Conservation (phyloP, 2,113 vertebrate genomes). For the Embiotoca jacksoni region DNA sequence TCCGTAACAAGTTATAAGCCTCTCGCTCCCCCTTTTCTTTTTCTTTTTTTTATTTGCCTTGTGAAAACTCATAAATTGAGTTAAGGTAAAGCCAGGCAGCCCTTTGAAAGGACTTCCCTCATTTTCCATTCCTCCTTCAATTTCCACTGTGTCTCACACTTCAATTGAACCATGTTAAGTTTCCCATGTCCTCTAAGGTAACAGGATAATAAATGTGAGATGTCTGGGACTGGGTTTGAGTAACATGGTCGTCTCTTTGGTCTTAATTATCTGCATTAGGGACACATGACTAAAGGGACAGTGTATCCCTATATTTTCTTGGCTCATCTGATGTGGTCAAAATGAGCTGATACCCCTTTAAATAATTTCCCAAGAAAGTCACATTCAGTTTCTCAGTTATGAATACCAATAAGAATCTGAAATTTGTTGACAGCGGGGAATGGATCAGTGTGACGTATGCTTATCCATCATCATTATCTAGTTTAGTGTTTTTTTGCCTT, state of each 20-base stretch:
- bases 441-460: conserved; percentile 37
- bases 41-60: neutral
- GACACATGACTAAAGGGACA: conserved; percentile 12
- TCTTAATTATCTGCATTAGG: conserved; percentile 31
- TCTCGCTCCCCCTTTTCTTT: neutral
- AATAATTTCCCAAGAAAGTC: conserved; percentile 34
- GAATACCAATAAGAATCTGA: conserved; percentile 37
- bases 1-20: conserved; percentile 9
- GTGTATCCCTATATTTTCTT: conserved; percentile 28
- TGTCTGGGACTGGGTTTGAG: conserved; percentile 15
- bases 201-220: conserved; percentile 8
- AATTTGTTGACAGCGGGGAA: conserved; percentile 47
- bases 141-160: conserved; percentile 23
- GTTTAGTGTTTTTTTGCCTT: conserved; percentile 32
- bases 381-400: conserved; percentile 37
- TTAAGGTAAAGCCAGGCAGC: conserved; percentile 21
- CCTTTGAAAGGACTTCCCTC: conserved; percentile 27
- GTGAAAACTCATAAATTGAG: conserved; percentile 34
- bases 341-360: conserved; percentile 41
- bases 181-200: conserved; percentile 8
- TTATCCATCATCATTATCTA: conserved; percentile 61
- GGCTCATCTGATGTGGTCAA: conserved; percentile 53
- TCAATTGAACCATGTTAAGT: conserved; percentile 22
- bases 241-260: conserved; percentile 23
- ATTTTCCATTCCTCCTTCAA: conserved; percentile 24